Percentiles rank a stretch among this genome's conserved stretches.
Evolutionary conservation across 2,113 vertebrate genomes (phyloP).

Genomic region (Cyphomyrus plagiostoma): DNA sequence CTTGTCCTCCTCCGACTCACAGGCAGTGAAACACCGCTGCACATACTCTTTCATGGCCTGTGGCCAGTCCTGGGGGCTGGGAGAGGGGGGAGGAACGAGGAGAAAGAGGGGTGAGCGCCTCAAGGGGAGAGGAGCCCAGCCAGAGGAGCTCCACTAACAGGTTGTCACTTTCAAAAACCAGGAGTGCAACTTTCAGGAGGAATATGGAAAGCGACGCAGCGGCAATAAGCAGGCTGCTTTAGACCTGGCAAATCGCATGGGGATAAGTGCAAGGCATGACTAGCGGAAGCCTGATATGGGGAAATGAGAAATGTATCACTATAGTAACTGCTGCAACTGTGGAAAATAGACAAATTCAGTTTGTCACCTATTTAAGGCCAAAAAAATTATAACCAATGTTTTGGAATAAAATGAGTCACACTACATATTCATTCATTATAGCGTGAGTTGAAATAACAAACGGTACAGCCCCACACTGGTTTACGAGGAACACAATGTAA

Average conservation of each 20-base stretch:
- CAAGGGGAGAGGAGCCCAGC: neutral
- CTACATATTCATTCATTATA: neutral
- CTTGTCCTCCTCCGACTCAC: slow-evolving; percentile 84
- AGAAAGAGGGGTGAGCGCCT: neutral
- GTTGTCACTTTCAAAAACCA: neutral
- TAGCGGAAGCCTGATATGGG: neutral
- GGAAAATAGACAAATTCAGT: neutral
- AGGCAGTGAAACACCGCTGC: slow-evolving; percentile 85
- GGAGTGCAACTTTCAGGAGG: neutral
- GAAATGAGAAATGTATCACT: neutral
- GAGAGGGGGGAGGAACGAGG: neutral
- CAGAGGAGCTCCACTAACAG: neutral
- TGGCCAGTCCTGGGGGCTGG: slow-evolving; percentile 83
- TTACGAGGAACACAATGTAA: neutral
- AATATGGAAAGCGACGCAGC: neutral
- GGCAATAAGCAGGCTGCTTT: neutral
- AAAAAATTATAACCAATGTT: neutral
- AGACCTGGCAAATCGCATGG: neutral
- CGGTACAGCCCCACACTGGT: neutral
- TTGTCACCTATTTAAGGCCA: neutral
- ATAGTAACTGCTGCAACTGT: neutral
- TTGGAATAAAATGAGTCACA: neutral
- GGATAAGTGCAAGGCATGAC: neutral
- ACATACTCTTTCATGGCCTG: slow-evolving; percentile 91
- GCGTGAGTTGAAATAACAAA: neutral